A percentile compares a stretch with the other conserved stretches of the same genome.
These are phyloP conservation scores for Psococerastis gibbosa DNA, from an alignment of 2,888 invertebrate genomes.

Conservation along the genomic window DNA sequence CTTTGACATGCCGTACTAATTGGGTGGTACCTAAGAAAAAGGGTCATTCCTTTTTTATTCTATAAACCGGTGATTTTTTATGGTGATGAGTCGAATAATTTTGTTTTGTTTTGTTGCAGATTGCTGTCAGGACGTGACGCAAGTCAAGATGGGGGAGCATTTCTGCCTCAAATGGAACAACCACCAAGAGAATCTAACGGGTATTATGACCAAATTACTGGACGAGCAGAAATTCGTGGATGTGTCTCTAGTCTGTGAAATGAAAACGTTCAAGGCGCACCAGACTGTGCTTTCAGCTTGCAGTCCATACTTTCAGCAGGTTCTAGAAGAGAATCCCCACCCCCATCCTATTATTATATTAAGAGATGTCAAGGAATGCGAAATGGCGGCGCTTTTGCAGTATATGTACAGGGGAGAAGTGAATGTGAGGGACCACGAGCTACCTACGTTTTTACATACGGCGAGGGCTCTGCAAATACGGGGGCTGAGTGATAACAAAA, in stretches of 20 bases:
- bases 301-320: constrained; percentile 84
- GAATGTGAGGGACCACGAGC: constrained; percentile 77
- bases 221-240: constrained; percentile 80
- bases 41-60: too few species aligned
- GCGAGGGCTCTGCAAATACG: constrained; percentile 80
- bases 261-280: constrained; percentile 52
- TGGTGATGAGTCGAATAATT: too few species aligned
- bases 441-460: constrained; percentile 80
- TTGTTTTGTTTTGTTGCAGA: constrained; percentile 6
- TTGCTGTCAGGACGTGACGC: constrained; percentile 7
- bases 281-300: constrained; percentile 85
- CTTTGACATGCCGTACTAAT: too few species aligned
- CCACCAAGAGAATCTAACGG: constrained; percentile 78
- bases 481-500: constrained; percentile 57
- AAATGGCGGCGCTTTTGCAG: constrained; percentile 75
- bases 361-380: constrained; percentile 76
- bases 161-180: constrained; percentile 91
- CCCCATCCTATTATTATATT: constrained; percentile 85
- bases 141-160: constrained; percentile 37
- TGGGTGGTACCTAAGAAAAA: too few species aligned
- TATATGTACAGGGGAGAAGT: constrained; percentile 89
- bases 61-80: too few species aligned
- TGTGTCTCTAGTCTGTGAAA: constrained; percentile 79
- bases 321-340: constrained; percentile 73
- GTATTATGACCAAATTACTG: constrained; percentile 69